These are phyloP conservation scores for Haliclystus octoradiatus DNA, from an alignment of 30 jellyfish, hydroid and myxozoan genomes.

Conservation along the genomic window DNA sequence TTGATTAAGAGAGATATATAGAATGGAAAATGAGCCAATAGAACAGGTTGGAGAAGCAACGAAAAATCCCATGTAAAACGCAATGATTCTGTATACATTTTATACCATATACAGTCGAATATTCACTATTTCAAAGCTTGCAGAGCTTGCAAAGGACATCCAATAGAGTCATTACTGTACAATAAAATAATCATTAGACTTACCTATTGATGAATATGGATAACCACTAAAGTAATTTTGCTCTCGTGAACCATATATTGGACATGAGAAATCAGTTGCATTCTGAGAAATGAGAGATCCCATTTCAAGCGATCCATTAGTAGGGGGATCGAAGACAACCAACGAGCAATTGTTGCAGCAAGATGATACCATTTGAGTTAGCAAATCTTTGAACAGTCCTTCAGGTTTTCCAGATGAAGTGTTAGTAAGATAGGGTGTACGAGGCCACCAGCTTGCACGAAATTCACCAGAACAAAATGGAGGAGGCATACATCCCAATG, in stretches of 20 bases:
- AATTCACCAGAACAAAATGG: constrained; percentile 74
- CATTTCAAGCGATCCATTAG: constrained; percentile 60
- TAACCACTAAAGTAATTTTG: constrained; percentile 68
- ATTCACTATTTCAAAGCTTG: no score
- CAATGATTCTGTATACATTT: no score
- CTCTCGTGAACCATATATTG: constrained; percentile 83
- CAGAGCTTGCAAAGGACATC: no score
- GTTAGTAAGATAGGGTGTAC: constrained; percentile 71
- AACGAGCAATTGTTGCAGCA: constrained; percentile 74
- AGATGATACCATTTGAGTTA: constrained; percentile 31
- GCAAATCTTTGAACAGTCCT: constrained; percentile 76
- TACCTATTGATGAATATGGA: constrained; percentile 82
- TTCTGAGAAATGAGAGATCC: constrained; percentile 52
- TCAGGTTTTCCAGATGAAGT: constrained; percentile 36
- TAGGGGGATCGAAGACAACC: constrained; percentile 52
- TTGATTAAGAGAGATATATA: no score
- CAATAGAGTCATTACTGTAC: no score
- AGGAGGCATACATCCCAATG: constrained; percentile 94
- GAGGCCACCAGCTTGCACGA: constrained; percentile 89
- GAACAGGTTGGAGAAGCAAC: no score
- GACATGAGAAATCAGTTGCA: constrained; percentile 78
- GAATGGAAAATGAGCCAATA: no score
- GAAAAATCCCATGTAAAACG: no score
- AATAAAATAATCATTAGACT: no score
- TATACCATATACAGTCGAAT: no score